Percentiles rank a stretch among this genome's conserved stretches.
Evolutionary conservation across 2,113 vertebrate species (phyloP).

Genomic region (Trematomus loennbergii): DNA sequence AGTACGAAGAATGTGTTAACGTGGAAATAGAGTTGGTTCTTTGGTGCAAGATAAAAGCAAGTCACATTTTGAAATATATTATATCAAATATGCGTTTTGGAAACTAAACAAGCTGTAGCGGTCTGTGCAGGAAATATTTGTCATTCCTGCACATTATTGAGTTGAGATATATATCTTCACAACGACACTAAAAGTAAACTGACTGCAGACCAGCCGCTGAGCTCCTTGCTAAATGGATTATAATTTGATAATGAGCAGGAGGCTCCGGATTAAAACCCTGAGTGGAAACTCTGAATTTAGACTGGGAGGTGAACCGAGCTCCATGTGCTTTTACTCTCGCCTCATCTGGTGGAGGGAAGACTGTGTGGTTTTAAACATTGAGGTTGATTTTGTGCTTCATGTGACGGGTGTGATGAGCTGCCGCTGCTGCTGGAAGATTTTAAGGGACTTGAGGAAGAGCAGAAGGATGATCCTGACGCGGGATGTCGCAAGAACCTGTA

Average conservation of each 20-base stretch:
- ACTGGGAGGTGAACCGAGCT: not conserved
- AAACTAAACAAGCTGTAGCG: not conserved
- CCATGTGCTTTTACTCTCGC: constrained; percentile 27
- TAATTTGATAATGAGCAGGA: constrained; percentile 47
- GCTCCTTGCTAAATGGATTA: constrained; percentile 36
- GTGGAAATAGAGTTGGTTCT: too few species aligned
- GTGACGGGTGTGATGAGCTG: constrained; percentile 1
- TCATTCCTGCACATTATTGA: not conserved
- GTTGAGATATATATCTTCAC: not conserved
- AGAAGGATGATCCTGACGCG: not conserved
- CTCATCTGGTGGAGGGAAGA: not conserved
- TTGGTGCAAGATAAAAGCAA: too few species aligned
- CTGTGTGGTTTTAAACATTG: not conserved
- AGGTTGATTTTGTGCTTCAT: not conserved
- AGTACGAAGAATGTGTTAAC: too few species aligned
- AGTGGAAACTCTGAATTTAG: constrained; percentile 36
- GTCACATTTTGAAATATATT: too few species aligned
- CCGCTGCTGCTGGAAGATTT: not conserved
- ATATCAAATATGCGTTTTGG: too few species aligned
- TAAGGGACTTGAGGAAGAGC: not conserved
- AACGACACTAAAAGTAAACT: not conserved
- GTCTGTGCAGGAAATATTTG: not conserved
- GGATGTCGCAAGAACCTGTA: too few species aligned
- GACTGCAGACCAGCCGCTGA: constrained; percentile 1
- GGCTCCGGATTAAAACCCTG: constrained; percentile 33